phyloP scores from a whole-genome alignment of 1,140 invertebrate genomes.

The Drosophila murphyi region DNA sequence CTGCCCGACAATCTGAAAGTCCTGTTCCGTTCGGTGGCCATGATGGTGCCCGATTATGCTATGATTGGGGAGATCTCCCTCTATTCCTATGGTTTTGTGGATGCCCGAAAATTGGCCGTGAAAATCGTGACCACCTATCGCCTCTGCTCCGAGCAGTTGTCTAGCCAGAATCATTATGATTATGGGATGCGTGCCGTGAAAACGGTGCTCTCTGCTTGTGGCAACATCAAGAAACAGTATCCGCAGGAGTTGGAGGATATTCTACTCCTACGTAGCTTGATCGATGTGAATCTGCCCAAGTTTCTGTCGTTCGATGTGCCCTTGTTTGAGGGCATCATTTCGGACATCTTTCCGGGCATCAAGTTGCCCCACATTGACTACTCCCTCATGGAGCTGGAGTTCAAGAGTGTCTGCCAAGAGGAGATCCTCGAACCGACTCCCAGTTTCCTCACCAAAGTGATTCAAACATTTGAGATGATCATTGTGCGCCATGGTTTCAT shows the following conservation, averaged over 20 bases:
- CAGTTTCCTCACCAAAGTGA: constrained; percentile 90
- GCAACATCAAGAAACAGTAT: constrained; percentile 93
- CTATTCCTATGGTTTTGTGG: constrained; percentile 94
- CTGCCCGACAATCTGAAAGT: constrained; percentile 96
- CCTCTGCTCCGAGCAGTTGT: constrained; percentile 95
- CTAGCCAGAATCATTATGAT: constrained; percentile 94
- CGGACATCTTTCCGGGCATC: constrained; percentile 95
- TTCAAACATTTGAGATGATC: constrained; percentile 93
- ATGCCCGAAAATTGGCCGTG: constrained; percentile 91
- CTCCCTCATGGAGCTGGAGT: constrained; percentile 86
- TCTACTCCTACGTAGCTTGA: constrained; percentile 92
- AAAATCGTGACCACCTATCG: constrained; percentile 96
- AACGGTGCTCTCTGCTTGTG: constrained; percentile 93
- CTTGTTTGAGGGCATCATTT: constrained; percentile 95
- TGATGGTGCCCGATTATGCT: constrained; percentile 98
- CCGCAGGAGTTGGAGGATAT: constrained; percentile 92
- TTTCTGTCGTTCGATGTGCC: constrained; percentile 95
- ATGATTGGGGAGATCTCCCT: constrained; percentile 96
- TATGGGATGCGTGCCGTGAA: constrained; percentile 95
- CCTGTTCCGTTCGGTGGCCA: constrained; percentile 95
- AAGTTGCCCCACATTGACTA: constrained; percentile 91
- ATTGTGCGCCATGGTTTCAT: constrained; percentile 94
- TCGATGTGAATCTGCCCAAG: constrained; percentile 97
- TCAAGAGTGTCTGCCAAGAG: constrained; percentile 85
- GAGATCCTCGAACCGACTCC: constrained; percentile 91